phyloP scores from a whole-genome alignment of 2,113 vertebrate genomes.

The Peromyscus polionotus region DNA sequence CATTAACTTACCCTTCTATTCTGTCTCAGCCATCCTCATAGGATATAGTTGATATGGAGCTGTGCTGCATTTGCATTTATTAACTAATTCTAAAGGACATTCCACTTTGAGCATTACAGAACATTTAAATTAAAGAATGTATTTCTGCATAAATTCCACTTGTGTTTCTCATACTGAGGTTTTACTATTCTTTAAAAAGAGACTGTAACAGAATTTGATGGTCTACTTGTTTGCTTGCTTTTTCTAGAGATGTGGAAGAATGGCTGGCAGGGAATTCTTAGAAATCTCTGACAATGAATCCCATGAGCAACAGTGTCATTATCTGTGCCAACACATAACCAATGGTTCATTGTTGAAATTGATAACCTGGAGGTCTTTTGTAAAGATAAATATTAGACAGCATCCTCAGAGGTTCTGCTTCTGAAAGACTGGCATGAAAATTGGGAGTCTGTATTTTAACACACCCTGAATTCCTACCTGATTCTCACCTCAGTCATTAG shows the following conservation, averaged over 20 bases:
- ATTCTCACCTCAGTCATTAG: not conserved
- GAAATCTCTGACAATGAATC: not conserved
- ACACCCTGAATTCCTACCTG: too few species aligned
- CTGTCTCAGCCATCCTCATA: not conserved
- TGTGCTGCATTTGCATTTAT: not conserved
- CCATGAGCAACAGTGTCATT: not conserved
- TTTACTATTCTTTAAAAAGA: not conserved
- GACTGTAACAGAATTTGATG: slow-evolving; percentile 2
- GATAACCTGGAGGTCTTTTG: not conserved
- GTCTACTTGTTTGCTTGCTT: slow-evolving; percentile 7
- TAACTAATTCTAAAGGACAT: not conserved
- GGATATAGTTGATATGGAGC: not conserved
- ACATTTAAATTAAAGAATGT: not conserved
- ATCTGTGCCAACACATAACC: not conserved
- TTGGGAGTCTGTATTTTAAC: not conserved
- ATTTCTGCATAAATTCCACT: not conserved
- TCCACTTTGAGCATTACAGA: not conserved
- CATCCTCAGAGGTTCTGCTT: not conserved
- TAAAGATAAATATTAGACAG: not conserved
- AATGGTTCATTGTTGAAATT: not conserved
- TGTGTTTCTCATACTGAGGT: slow-evolving; percentile 45
- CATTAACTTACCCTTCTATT: not conserved
- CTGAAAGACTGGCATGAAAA: not conserved
- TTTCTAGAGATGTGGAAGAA: not conserved
- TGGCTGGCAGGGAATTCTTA: not conserved